A percentile compares a stretch with the other conserved stretches of the same genome.
phyloP scores from a whole-genome alignment of 2,797 vertebrate species.

The Hoplostethus mediterraneus region DNA sequence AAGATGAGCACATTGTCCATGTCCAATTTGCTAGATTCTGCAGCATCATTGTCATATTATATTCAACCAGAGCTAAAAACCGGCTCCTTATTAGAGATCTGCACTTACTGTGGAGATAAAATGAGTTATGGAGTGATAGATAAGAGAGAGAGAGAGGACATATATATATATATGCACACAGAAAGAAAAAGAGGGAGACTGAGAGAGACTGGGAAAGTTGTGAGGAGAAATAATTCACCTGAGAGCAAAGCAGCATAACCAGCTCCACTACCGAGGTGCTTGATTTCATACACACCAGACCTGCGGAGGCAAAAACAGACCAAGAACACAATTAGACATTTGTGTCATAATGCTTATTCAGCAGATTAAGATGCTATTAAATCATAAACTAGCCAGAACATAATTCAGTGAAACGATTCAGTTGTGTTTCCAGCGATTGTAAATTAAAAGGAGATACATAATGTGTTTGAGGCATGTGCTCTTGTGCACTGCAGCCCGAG shows the following conservation, averaged over 20 bases:
- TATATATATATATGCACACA: background rate
- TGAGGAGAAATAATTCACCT: slow-evolving; percentile 83
- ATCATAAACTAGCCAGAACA: background rate
- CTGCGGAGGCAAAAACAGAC: slow-evolving; percentile 76
- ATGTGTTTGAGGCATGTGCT: background rate
- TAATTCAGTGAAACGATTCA: background rate
- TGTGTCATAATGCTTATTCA: background rate
- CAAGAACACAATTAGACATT: slow-evolving; percentile 19
- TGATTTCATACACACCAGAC: slow-evolving; percentile 98
- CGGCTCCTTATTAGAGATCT: slow-evolving; percentile 1
- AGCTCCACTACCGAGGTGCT: slow-evolving; percentile 98
- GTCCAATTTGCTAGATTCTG: slow-evolving; percentile 15
- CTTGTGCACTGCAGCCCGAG: background rate
- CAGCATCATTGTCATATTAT: slow-evolving; percentile 2
- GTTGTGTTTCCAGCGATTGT: background rate
- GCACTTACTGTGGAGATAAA: slow-evolving; percentile 6
- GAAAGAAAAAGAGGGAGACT: background rate
- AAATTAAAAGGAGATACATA: background rate
- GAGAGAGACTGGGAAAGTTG: background rate
- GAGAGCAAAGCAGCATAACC: slow-evolving; percentile 98
- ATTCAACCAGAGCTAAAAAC: background rate
- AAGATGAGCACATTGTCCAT: background rate
- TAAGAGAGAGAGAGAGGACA: background rate
- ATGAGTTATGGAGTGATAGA: background rate
- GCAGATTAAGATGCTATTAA: background rate